Conservation (phyloP, 2,113 vertebrate species). For the Empidonax alnorum region DNA sequence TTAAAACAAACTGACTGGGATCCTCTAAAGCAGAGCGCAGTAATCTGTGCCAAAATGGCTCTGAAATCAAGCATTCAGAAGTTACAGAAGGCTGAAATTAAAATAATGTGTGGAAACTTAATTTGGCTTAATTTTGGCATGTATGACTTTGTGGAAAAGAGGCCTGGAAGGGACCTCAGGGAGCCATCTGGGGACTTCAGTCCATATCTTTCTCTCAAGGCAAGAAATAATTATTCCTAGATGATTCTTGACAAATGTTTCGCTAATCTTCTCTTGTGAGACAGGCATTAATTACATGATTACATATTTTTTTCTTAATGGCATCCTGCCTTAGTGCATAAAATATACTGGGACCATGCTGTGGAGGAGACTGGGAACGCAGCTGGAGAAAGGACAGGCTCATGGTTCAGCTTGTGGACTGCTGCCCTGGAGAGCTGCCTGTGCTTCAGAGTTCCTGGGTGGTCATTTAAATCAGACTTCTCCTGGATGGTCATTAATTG, state of each 20-base stretch:
- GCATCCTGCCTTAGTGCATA: neutral
- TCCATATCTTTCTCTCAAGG: neutral
- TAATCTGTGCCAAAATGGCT: neutral
- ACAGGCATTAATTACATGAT: neutral
- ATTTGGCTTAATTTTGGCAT: neutral
- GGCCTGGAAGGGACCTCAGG: neutral
- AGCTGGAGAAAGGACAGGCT: neutral
- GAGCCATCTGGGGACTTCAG: neutral
- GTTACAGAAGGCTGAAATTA: neutral
- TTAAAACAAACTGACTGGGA: neutral
- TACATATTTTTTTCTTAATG: neutral
- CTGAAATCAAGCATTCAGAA: neutral
- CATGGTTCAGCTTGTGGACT: neutral
- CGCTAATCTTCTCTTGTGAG: neutral
- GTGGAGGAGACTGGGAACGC: neutral
- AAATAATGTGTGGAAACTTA: neutral
- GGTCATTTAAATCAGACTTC: neutral
- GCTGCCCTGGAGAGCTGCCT: neutral
- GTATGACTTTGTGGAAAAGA: neutral
- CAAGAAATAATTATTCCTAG: slow-evolving; percentile 8
- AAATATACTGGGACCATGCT: neutral
- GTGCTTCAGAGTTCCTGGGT: neutral
- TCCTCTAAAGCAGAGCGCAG: neutral
- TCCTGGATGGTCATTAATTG: neutral
- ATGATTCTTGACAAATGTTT: neutral